phyloP scores from a whole-genome alignment of 1,140 invertebrate genomes.

The Nasonia longicornis region DNA sequence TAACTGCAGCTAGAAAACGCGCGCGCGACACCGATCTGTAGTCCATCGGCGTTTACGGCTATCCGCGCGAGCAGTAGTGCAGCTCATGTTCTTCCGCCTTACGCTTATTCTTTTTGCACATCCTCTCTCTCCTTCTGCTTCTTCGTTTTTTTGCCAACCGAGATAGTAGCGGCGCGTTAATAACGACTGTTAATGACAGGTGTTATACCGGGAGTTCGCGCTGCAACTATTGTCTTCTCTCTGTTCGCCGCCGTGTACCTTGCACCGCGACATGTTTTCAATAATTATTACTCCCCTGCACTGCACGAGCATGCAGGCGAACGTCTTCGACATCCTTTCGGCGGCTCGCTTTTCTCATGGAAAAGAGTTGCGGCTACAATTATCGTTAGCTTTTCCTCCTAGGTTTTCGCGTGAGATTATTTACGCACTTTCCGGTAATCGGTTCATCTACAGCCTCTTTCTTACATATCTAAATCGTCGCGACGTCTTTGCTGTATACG shows the following conservation, averaged over 20 bases:
- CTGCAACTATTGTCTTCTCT: slow-evolving; percentile 59
- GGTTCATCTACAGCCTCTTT: neutral
- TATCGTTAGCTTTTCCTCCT: no score
- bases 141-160: slow-evolving; percentile 12
- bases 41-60: neutral
- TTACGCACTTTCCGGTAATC: no score
- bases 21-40: neutral
- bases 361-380: no score
- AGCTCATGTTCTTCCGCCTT: neutral
- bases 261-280: slow-evolving; percentile 60
- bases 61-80: neutral
- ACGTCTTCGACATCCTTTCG: slow-evolving; percentile 14
- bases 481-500: neutral
- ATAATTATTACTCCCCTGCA: slow-evolving; percentile 51
- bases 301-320: neutral
- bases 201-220: slow-evolving; percentile 52
- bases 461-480: neutral
- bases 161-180: slow-evolving; percentile 63
- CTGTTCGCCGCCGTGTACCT: slow-evolving; percentile 50
- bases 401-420: no score
- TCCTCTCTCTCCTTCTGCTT: neutral
- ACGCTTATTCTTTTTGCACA: neutral
- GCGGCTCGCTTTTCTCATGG: neutral
- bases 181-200: slow-evolving; percentile 66
- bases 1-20: neutral